Evolutionary conservation across 2,797 vertebrate genomes (phyloP).

Genomic region (Bradypodion pumilum): DNA sequence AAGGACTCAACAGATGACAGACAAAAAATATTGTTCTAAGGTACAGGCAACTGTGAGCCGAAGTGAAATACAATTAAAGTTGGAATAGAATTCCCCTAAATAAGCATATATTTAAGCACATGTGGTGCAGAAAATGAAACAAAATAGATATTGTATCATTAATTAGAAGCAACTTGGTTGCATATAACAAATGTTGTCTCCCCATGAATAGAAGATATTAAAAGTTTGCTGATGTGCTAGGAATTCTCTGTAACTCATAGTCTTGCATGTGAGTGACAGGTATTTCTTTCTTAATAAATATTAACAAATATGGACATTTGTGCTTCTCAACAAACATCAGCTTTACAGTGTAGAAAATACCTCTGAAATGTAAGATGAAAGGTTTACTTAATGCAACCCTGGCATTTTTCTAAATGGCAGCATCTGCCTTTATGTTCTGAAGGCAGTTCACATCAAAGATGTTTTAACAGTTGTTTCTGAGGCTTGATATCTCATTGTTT

Average conservation of each 20-base stretch:
- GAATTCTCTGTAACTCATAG: neutral
- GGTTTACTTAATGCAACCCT: slow-evolving; percentile 39
- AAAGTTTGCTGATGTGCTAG: neutral
- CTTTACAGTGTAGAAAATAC: neutral
- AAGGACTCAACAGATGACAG: neutral
- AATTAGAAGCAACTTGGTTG: no score
- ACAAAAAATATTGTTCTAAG: neutral
- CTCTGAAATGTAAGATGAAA: slow-evolving; percentile 35
- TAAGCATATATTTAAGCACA: neutral
- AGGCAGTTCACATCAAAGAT: slow-evolving; percentile 22
- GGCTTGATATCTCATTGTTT: slow-evolving; percentile 38
- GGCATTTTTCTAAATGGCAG: slow-evolving; percentile 20
- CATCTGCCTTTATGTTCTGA: slow-evolving; percentile 28
- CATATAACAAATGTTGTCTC: neutral
- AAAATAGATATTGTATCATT: no score
- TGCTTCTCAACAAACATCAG: rapidly evolving
- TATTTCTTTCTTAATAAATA: neutral
- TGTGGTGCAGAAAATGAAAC: neutral
- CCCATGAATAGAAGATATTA: neutral
- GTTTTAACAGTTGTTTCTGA: slow-evolving; percentile 38
- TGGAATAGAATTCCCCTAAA: neutral
- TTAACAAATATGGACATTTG: neutral
- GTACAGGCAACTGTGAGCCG: neutral
- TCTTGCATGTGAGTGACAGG: neutral
- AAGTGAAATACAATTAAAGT: neutral